Percentiles rank a stretch among this genome's conserved stretches.
Conservation (phyloP, 1,140 invertebrate genomes). For the Dendroctonus valens region DNA sequence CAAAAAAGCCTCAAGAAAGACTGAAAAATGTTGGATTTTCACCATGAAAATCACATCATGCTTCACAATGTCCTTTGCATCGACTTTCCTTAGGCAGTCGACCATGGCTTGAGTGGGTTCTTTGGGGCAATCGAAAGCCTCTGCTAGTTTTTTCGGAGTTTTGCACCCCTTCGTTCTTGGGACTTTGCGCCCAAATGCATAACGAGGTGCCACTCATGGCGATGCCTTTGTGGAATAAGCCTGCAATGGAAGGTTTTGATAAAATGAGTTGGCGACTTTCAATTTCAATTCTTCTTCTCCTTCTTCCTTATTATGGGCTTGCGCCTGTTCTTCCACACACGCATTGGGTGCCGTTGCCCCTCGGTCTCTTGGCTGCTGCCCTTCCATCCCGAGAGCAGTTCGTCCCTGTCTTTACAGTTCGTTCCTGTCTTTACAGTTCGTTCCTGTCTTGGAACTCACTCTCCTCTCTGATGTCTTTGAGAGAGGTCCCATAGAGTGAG, state of each 20-base stretch:
- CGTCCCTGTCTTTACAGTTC: too few species aligned
- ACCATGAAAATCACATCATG: slow-evolving; percentile 64
- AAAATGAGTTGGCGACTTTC: too few species aligned
- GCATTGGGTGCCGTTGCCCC: too few species aligned
- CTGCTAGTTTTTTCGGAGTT: slow-evolving; percentile 64
- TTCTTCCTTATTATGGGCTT: too few species aligned
- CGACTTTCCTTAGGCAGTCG: slow-evolving; percentile 59
- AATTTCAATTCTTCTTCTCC: too few species aligned
- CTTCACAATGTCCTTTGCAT: slow-evolving; percentile 60
- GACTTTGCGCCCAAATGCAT: slow-evolving; percentile 72
- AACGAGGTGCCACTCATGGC: slow-evolving; percentile 77
- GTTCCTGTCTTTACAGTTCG: too few species aligned
- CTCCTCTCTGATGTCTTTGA: too few species aligned
- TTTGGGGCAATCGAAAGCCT: slow-evolving; percentile 59
- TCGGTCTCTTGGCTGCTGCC: too few species aligned
- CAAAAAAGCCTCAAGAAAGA: background rate
- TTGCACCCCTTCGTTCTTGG: slow-evolving; percentile 58
- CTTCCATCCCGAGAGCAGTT: too few species aligned
- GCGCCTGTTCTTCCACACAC: too few species aligned
- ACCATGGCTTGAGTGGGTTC: slow-evolving; percentile 54
- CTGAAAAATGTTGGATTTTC: slow-evolving; percentile 16
- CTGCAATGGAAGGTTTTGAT: slow-evolving; percentile 48
- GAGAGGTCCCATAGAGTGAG: too few species aligned
- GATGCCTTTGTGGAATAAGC: slow-evolving; percentile 71
- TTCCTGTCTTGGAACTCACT: too few species aligned